Evolutionary conservation across 2,113 vertebrate genomes (phyloP).

Genomic region (Cygnus buccinator): DNA sequence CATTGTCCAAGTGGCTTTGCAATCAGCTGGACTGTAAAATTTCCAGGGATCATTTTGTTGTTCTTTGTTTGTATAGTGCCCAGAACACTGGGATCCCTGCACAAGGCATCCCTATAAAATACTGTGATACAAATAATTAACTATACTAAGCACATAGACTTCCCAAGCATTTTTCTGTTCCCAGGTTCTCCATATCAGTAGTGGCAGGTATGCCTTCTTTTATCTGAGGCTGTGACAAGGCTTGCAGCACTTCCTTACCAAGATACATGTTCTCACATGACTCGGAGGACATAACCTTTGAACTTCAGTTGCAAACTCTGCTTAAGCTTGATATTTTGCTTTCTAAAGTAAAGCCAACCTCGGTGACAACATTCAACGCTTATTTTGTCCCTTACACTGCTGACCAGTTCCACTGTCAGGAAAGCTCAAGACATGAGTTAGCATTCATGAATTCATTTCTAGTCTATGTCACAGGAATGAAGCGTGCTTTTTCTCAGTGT

Average conservation of each 20-base stretch:
- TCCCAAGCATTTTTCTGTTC: neutral
- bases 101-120: neutral
- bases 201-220: neutral
- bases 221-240: neutral
- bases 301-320: neutral
- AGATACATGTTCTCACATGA: fast-evolving
- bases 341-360: neutral
- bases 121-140: neutral
- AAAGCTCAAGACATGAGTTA: neutral
- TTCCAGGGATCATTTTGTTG: neutral
- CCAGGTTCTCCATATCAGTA: neutral
- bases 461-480: neutral
- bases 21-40: neutral
- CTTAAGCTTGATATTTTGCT: neutral
- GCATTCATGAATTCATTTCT: neutral
- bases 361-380: neutral
- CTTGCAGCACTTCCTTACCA: neutral
- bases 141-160: neutral
- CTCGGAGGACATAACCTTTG: neutral
- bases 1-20: neutral
- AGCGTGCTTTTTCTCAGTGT: neutral
- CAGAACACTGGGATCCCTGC: neutral
- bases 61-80: neutral
- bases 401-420: neutral
- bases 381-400: neutral